These are phyloP conservation scores for Eleutherodactylus coqui DNA, from an alignment of 2,797 vertebrate species.

Conservation along the genomic window DNA sequence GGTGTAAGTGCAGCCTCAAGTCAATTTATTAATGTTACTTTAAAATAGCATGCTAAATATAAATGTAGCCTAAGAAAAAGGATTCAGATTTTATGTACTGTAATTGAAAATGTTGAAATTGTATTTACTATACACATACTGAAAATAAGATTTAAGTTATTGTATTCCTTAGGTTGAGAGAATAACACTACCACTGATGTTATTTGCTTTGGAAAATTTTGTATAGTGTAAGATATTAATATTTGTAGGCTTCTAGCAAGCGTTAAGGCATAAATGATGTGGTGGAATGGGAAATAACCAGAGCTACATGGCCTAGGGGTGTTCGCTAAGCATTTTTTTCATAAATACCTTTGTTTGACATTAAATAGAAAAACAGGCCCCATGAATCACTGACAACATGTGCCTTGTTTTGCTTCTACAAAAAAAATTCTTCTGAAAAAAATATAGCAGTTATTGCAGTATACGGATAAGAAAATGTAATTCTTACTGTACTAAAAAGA, in stretches of 20 bases:
- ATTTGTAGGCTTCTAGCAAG: constrained; percentile 34
- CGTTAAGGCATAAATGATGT: constrained; percentile 43
- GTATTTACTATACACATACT: background rate
- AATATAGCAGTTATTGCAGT: constrained; percentile 33
- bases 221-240: constrained; percentile 46
- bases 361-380: constrained; percentile 47
- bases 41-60: too few relatives aligned
- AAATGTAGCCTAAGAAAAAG: too few relatives aligned
- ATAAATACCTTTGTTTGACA: constrained; percentile 56
- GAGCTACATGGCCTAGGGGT: constrained; percentile 48
- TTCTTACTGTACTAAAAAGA: constrained; percentile 13
- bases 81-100: background rate
- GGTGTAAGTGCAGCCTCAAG: too few relatives aligned
- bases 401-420: constrained; percentile 26
- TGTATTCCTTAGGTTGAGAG: constrained; percentile 6
- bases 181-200: constrained; percentile 31
- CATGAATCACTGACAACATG: constrained; percentile 46
- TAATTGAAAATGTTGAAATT: background rate
- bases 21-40: too few relatives aligned
- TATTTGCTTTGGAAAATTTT: constrained; percentile 37
- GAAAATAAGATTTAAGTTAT: background rate
- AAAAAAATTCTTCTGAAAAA: constrained; percentile 30
- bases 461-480: constrained; percentile 45
- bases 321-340: constrained; percentile 56
- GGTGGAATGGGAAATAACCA: constrained; percentile 29